Base-by-base conservation (phyloP, 2,797 vertebrate genomes). In the Megalops cyprinoides region DNA sequence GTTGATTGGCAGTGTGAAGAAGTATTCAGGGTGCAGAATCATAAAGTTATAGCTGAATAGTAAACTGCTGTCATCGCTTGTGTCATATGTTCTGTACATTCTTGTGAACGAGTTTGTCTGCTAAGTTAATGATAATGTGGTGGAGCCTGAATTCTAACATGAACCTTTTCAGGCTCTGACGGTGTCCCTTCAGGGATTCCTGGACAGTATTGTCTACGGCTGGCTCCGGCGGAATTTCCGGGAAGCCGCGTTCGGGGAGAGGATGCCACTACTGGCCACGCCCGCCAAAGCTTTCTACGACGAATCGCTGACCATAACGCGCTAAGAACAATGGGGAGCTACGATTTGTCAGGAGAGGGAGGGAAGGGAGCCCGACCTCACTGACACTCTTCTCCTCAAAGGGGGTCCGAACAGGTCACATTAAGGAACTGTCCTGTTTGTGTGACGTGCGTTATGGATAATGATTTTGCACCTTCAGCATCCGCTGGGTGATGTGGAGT, bases 181-280 rank as follows among this genome's bases (percentile, higher is more conserved):
- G 0, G 56, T 94, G 76, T 95, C 96, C 20, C 91, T 96, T 5
- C 96, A 96, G 73, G 96, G 96, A 0, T 93, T 95, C 81, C 89
- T 96, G 82, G 95, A 96, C 92, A 93, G 94, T 12, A 79, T 96
- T 84, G 94, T 92, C 37, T 96, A 96, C 0, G 95, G 93, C 1
- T 96, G 96, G 95, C 87, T 86, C 74, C 86, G 96, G 3, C 90
- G 86, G 0, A 95, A 96, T 85, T 96, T 96, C 90, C 93, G 89
- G 0, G 86, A 87, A 44, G 94, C 92, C 0, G 89, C 92, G 12
- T 58, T 90, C 0, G 91, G 92, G 10, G 91, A 92, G 83, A 88
- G 79, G 6, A 84, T 86, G 2, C 88, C 90, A 0, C 87, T 92
- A 49, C 23, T 91, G 81, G 51, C 62, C 2, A 20, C 83, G 9